A percentile compares a stretch with the other conserved stretches of the same genome.
Evolutionary conservation across 2,888 invertebrate genomes (phyloP).

Genomic region (Pristionchus maxplancki): DNA sequence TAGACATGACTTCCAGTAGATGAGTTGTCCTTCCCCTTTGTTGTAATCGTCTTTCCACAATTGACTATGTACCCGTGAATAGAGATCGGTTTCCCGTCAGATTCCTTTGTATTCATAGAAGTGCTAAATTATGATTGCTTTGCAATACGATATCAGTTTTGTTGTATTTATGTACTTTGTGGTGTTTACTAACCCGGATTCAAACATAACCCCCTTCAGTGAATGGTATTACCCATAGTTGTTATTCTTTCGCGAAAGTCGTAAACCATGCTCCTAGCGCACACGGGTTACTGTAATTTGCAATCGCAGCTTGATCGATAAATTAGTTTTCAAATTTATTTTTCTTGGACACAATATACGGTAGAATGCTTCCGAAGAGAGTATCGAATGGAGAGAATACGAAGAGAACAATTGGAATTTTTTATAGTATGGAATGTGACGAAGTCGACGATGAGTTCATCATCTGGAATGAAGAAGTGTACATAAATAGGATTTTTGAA

Average conservation of each 20-base stretch:
- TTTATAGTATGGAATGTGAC: slow-evolving; percentile 30
- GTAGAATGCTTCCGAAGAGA: not conserved
- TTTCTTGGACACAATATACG: not conserved
- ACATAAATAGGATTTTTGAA: not conserved
- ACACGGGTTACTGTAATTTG: slow-evolving; percentile 41
- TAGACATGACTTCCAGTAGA: not conserved
- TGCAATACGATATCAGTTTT: slow-evolving; percentile 20
- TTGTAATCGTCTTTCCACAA: not conserved
- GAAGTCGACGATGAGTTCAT: not conserved
- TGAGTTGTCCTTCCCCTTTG: not conserved
- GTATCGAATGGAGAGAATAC: not conserved
- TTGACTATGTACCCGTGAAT: slow-evolving; percentile 12
- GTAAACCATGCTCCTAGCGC: not conserved
- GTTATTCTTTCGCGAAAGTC: not conserved
- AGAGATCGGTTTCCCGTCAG: slow-evolving; percentile 4
- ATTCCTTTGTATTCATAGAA: not conserved
- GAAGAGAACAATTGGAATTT: not conserved
- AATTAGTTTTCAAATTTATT: not conserved
- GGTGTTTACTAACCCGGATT: slow-evolving; percentile 24
- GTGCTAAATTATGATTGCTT: slow-evolving; percentile 31
- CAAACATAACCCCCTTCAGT: not conserved
- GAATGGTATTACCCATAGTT: not conserved
- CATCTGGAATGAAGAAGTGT: slow-evolving; percentile 32
- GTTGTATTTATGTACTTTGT: slow-evolving; percentile 35
- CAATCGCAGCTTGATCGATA: slow-evolving; percentile 39